Conservation (phyloP, 2,888 invertebrate species). For the Frankliniella fusca region DNA sequence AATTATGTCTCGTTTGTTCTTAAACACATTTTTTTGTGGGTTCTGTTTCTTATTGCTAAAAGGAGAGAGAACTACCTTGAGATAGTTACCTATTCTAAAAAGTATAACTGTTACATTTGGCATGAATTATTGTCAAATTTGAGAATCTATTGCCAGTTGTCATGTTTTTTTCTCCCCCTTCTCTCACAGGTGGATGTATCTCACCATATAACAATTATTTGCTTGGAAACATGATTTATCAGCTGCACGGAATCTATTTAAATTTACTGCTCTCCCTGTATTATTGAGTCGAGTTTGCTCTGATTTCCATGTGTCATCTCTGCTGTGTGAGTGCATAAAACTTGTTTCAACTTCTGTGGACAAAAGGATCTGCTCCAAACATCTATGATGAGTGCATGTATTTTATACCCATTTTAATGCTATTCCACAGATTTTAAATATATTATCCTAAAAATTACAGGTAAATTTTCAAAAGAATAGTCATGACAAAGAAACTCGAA, state of each 20-base stretch:
- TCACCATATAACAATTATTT: background rate
- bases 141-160: background rate
- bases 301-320: background rate
- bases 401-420: background rate
- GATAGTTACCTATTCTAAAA: too few relatives aligned
- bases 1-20: too few relatives aligned
- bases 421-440: background rate
- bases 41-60: background rate
- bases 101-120: too few relatives aligned
- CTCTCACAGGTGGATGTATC: background rate
- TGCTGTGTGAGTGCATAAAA: background rate
- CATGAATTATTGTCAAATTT: background rate
- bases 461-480: slow-evolving; percentile 10
- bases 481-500: slow-evolving; percentile 97
- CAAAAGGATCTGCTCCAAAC: background rate
- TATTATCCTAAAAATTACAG: background rate
- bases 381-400: background rate
- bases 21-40: background rate
- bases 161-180: background rate
- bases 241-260: background rate
- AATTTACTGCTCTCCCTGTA: background rate
- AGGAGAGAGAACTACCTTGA: too few relatives aligned
- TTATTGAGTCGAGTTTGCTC: background rate
- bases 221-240: background rate
- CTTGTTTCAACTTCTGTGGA: background rate